phyloP scores from a whole-genome alignment of 2,797 vertebrate species.

The Sternarchorhynchus goeldii region DNA sequence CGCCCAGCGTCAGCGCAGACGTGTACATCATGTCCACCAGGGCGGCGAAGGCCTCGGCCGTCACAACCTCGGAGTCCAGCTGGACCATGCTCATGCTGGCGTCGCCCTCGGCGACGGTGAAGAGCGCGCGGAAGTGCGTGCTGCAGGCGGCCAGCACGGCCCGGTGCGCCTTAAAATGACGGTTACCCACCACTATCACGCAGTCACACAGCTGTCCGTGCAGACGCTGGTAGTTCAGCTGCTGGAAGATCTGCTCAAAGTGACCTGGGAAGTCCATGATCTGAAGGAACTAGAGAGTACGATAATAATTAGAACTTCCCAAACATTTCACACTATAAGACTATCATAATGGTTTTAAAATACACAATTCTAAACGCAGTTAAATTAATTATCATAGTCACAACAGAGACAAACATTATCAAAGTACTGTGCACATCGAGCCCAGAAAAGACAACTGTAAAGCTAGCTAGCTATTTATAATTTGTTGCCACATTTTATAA shows the following conservation, averaged over 20 bases:
- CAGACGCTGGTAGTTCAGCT: conserved; percentile 95
- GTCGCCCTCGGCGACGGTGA: conserved; percentile 93
- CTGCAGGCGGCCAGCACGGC: conserved; percentile 95
- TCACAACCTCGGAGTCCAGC: conserved; percentile 96
- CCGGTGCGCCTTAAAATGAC: conserved; percentile 96
- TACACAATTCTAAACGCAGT: too few relatives aligned
- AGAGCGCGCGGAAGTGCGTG: conserved; percentile 94
- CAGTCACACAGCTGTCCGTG: conserved; percentile 97
- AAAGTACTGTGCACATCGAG: too few relatives aligned
- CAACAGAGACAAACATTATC: too few relatives aligned
- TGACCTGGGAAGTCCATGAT: conserved; percentile 98
- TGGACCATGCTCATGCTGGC: conserved; percentile 97
- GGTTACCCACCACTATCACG: conserved; percentile 92
- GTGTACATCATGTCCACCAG: conserved; percentile 99
- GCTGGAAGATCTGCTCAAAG: conserved; percentile 97
- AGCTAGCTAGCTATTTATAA: too few relatives aligned
- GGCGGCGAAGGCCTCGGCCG: conserved; percentile 93
- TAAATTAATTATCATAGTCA: too few relatives aligned
- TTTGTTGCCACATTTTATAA: too few relatives aligned
- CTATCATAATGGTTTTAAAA: too few relatives aligned
- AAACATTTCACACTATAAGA: too few relatives aligned
- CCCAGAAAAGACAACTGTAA: too few relatives aligned
- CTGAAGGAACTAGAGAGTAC: conserved; percentile 56
- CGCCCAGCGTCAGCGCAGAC: conserved; percentile 95
- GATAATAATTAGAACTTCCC: too few relatives aligned